phyloP scores from a whole-genome alignment of 23 tunicate species.

The Diplosoma virens region DNA sequence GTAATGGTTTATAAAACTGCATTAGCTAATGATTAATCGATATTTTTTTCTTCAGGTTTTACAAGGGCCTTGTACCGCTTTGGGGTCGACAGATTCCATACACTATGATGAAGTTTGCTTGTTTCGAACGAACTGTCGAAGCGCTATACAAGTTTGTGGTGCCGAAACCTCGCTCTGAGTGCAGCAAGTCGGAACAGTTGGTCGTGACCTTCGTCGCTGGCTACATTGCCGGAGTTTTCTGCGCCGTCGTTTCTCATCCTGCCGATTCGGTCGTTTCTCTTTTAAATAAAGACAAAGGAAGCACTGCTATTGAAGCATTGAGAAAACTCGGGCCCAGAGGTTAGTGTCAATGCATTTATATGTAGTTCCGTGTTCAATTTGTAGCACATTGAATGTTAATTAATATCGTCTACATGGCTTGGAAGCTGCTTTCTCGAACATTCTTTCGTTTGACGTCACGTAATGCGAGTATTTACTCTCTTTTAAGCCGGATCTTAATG shows the following conservation, averaged over 20 bases:
- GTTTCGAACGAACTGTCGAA: conserved; percentile 95
- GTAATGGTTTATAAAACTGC: too few relatives aligned
- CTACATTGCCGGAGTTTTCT: conserved; percentile 95
- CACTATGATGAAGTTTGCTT: conserved; percentile 99
- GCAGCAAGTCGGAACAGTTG: conserved; percentile 75
- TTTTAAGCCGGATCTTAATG: too few relatives aligned
- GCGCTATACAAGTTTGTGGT: conserved; percentile 75
- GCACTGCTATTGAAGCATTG: conserved; percentile 64
- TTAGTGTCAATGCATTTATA: too few relatives aligned
- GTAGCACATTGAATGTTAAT: too few relatives aligned
- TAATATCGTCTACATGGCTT: too few relatives aligned
- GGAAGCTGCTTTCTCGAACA: too few relatives aligned
- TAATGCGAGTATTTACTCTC: too few relatives aligned
- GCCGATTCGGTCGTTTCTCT: conserved; percentile 91
- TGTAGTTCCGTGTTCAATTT: too few relatives aligned
- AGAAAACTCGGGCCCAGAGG: conserved; percentile 79
- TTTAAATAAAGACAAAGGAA: conserved; percentile 76
- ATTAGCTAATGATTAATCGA: background rate
- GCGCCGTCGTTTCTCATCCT: conserved; percentile 96
- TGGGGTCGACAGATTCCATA: conserved; percentile 96
- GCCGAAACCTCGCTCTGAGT: conserved; percentile 85
- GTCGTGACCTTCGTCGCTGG: conserved; percentile 95
- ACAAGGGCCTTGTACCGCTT: conserved; percentile 79
- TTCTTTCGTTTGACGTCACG: too few relatives aligned
- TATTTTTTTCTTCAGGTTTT: conserved; percentile 41